phyloP scores from a whole-genome alignment of 30 jellyfish, hydroid and myxozoan genomes.

The Aurelia aurita region DNA sequence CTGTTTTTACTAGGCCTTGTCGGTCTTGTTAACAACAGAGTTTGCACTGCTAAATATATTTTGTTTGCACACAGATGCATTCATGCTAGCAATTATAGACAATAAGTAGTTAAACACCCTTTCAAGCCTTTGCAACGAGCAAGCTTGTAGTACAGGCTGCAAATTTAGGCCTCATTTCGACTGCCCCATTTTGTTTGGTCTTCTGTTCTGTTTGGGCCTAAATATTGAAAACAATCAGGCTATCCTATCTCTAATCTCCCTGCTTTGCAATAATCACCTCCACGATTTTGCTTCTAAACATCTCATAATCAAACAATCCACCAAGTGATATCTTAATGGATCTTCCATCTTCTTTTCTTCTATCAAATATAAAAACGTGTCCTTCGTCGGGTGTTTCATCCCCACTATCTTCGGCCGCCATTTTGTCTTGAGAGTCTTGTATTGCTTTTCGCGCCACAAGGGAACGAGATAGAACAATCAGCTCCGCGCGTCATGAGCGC shows the following conservation, averaged over 20 bases:
- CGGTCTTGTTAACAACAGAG: too few relatives aligned
- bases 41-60: too few relatives aligned
- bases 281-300: conserved; percentile 20
- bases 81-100: too few relatives aligned
- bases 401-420: conserved; percentile 62
- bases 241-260: background rate
- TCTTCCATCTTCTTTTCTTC: conserved; percentile 46
- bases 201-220: background rate
- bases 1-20: too few relatives aligned
- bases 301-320: conserved; percentile 38
- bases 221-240: background rate
- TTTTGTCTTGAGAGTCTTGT: background rate
- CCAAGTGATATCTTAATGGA: conserved; percentile 56
- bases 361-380: conserved; percentile 64
- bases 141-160: background rate
- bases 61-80: too few relatives aligned
- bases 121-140: background rate
- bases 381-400: conserved; percentile 48
- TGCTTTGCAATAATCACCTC: background rate
- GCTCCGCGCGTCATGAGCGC: too few relatives aligned
- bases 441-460: too few relatives aligned
- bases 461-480: too few relatives aligned
- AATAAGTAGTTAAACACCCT: background rate
- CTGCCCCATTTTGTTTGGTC: too few relatives aligned
- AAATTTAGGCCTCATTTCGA: background rate